Percentiles rank a stretch among this genome's conserved stretches.
phyloP scores from a whole-genome alignment of 2,888 invertebrate species.

The Lacanobia oleracea region DNA sequence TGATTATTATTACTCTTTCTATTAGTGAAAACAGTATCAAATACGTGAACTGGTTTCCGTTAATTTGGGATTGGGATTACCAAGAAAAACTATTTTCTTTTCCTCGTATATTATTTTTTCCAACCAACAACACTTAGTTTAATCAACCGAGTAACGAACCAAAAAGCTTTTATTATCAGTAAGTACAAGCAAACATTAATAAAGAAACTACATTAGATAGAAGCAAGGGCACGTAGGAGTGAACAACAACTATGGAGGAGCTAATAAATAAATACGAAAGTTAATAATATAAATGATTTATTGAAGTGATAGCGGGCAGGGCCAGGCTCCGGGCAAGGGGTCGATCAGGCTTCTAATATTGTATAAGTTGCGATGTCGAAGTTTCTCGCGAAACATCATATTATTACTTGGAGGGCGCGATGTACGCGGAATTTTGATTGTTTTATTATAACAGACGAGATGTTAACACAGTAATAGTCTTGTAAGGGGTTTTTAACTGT shows the following conservation, averaged over 20 bases:
- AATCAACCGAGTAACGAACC: conserved; percentile 36
- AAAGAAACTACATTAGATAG: conserved; percentile 53
- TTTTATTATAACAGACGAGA: conserved; percentile 74
- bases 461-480: conserved; percentile 26
- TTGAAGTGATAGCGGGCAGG: conserved; percentile 71
- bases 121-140: background rate
- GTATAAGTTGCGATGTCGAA: conserved; percentile 88
- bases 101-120: background rate
- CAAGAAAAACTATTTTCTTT: background rate
- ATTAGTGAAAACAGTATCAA: no score
- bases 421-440: conserved; percentile 85
- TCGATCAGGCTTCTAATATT: conserved; percentile 82
- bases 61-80: background rate
- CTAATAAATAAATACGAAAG: conserved; percentile 66
- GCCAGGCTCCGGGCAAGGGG: conserved; percentile 55
- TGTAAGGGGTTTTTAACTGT: background rate
- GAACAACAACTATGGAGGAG: conserved; percentile 55
- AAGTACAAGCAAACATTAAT: conserved; percentile 43
- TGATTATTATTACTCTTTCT: no score
- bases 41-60: background rate
- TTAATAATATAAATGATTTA: conserved; percentile 72
- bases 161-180: conserved; percentile 33
- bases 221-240: conserved; percentile 41
- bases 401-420: conserved; percentile 84
- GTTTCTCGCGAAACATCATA: conserved; percentile 87